Conservation (phyloP, 2,797 vertebrate species). For the Lagothrix lagotricha region DNA sequence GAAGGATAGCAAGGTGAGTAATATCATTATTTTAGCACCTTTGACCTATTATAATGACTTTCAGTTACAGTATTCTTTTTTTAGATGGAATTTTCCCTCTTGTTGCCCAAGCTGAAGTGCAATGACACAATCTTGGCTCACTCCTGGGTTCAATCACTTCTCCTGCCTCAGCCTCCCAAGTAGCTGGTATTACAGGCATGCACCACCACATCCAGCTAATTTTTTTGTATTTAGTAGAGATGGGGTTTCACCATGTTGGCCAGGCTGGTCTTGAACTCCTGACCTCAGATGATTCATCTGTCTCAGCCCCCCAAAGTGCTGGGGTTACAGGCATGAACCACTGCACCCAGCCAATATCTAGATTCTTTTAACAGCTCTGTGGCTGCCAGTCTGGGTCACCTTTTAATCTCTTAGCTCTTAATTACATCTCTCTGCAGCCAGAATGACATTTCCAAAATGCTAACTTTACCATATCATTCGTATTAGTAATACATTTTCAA, state of each 20-base stretch:
- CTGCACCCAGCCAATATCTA: background rate
- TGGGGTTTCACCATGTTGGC: background rate
- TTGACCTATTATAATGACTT: background rate
- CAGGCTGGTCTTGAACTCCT: background rate
- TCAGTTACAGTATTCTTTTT: background rate
- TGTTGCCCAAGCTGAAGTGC: background rate
- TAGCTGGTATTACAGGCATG: background rate
- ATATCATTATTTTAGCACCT: background rate
- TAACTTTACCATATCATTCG: background rate
- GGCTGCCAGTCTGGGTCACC: background rate
- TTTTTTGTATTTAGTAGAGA: background rate
- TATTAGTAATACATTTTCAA: background rate
- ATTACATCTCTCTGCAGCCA: background rate
- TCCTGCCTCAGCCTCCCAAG: background rate
- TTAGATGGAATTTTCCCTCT: background rate
- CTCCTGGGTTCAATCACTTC: background rate
- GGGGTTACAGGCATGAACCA: background rate
- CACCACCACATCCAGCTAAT: background rate
- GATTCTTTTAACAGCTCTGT: background rate
- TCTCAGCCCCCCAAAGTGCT: background rate
- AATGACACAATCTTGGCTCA: background rate
- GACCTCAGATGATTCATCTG: background rate
- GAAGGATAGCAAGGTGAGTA: background rate
- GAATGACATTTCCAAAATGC: slow-evolving; percentile 14
- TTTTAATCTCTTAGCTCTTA: background rate